These are phyloP conservation scores for Blennius ocellaris DNA, from an alignment of 2,113 vertebrate species.

Conservation along the genomic window DNA sequence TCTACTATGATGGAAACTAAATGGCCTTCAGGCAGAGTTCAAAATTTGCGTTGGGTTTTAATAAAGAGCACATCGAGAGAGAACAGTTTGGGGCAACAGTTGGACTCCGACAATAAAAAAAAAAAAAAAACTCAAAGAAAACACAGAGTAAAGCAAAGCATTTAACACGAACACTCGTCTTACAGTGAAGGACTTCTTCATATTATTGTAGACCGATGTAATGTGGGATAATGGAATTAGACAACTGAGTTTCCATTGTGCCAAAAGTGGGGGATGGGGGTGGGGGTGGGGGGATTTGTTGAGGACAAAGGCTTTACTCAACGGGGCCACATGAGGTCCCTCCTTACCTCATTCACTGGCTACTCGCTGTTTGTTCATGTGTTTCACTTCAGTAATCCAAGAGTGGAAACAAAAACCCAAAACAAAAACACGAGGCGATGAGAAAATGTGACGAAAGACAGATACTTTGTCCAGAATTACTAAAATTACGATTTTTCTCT, in stretches of 20 bases:
- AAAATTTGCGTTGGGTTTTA: too few species aligned
- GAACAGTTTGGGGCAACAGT: not conserved
- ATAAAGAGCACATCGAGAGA: not conserved
- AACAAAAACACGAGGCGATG: constrained; percentile 3
- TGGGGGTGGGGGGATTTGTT: constrained; percentile 48
- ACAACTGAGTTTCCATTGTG: constrained; percentile 66
- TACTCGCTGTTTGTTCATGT: constrained; percentile 51
- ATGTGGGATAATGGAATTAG: constrained; percentile 52
- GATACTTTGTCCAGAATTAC: not conserved
- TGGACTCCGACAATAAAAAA: not conserved
- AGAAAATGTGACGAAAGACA: constrained; percentile 21
- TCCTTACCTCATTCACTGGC: constrained; percentile 54
- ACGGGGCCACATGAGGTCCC: constrained; percentile 61
- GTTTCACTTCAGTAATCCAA: constrained; percentile 31
- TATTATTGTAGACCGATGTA: constrained; percentile 50
- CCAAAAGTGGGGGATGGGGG: constrained; percentile 5
- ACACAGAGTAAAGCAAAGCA: not conserved
- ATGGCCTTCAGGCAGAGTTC: too few species aligned
- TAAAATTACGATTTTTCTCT: too few species aligned
- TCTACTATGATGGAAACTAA: too few species aligned
- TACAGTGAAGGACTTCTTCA: constrained; percentile 20
- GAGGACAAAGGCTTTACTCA: constrained; percentile 64
- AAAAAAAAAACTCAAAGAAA: not conserved
- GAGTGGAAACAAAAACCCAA: not conserved
- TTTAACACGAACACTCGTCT: constrained; percentile 17